A percentile compares a stretch with the other conserved stretches of the same genome.
Conservation (phyloP, 2,888 invertebrate species). For the Phragmatobia fuliginosa region DNA sequence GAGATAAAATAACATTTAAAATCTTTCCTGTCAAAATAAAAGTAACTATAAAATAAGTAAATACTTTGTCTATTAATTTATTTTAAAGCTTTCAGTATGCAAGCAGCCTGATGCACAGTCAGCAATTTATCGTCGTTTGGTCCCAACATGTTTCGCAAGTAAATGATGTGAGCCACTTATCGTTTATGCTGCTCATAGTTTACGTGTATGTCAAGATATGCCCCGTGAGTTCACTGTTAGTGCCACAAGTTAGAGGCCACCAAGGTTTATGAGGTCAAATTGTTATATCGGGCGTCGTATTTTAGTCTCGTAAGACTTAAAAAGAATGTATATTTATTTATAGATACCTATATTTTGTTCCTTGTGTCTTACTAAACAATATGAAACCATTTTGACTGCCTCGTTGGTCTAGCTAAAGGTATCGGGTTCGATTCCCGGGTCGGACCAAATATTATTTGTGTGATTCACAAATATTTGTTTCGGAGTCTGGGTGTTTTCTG, state of each 20-base stretch:
- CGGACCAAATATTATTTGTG: too few relatives aligned
- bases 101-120: slow-evolving; percentile 3
- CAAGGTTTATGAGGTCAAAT: slow-evolving; percentile 2
- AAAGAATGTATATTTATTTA: not conserved
- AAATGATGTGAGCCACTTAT: slow-evolving; percentile 45
- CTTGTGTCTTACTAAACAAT: too few relatives aligned
- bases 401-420: too few relatives aligned
- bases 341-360: not conserved
- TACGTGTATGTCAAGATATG: slow-evolving; percentile 18
- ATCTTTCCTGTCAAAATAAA: not conserved
- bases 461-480: too few relatives aligned
- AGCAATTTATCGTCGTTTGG: slow-evolving; percentile 29
- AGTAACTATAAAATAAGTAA: not conserved
- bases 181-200: slow-evolving; percentile 24
- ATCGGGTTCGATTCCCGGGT: too few relatives aligned
- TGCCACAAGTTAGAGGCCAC: slow-evolving; percentile 6
- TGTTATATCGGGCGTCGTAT: not conserved
- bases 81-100: not conserved
- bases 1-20: too few relatives aligned
- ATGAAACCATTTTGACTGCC: too few relatives aligned
- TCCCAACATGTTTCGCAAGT: slow-evolving; percentile 32
- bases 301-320: not conserved
- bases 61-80: not conserved
- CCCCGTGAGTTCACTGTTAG: slow-evolving; percentile 25
- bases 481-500: too few relatives aligned